phyloP scores from a whole-genome alignment of 2,113 vertebrate species.

The Petaurus breviceps region DNA sequence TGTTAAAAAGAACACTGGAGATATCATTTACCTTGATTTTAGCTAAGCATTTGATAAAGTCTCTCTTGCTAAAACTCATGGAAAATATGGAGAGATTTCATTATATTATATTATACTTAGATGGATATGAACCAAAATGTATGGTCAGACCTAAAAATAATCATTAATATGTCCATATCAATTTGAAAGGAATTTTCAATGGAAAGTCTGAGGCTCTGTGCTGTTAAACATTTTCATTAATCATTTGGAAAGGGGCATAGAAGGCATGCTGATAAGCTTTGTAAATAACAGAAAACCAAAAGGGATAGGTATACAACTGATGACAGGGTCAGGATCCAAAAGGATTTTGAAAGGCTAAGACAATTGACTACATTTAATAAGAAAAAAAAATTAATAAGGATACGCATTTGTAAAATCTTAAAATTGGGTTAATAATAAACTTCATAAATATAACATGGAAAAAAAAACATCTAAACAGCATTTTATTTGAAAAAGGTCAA shows the following conservation, averaged over 20 bases:
- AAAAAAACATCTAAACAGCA: background rate
- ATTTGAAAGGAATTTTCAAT: background rate
- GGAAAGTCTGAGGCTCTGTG: background rate
- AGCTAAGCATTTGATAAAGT: background rate
- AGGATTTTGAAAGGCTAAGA: background rate
- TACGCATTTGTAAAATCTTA: background rate
- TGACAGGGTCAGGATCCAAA: background rate
- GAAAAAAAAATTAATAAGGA: background rate
- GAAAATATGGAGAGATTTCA: background rate
- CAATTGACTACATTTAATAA: background rate
- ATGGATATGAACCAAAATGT: background rate
- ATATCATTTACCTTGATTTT: background rate
- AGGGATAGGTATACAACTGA: background rate
- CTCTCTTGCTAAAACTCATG: background rate
- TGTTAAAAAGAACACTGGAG: background rate
- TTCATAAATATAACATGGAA: background rate
- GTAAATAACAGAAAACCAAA: background rate
- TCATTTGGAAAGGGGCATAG: background rate
- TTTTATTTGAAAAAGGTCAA: background rate
- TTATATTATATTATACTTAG: background rate
- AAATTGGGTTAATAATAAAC: background rate
- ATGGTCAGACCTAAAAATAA: background rate
- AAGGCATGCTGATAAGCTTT: background rate
- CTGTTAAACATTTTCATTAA: background rate
- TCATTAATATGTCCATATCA: background rate